Evolutionary conservation across 2,888 invertebrate species (phyloP).

Genomic region (Sphaerophoria rueppellii): DNA sequence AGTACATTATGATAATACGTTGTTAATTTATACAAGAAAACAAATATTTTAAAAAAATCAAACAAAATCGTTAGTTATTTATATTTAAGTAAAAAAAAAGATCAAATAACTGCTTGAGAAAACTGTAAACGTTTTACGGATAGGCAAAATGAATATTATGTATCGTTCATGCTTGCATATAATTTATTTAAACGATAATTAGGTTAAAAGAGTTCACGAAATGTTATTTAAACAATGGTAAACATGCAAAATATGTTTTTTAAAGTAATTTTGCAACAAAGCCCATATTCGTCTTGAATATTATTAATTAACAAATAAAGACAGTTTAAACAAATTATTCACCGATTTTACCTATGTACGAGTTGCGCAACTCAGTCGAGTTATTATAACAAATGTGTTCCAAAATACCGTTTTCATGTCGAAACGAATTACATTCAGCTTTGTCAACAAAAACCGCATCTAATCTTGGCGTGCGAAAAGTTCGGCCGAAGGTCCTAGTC

Average conservation of each 20-base stretch:
- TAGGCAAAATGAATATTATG: constrained; percentile 33
- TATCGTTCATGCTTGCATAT: constrained; percentile 30
- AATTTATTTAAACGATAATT: constrained; percentile 52
- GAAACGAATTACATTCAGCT: too few relatives aligned
- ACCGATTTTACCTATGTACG: not conserved
- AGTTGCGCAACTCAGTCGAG: too few relatives aligned
- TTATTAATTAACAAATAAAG: constrained; percentile 67
- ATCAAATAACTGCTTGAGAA: constrained; percentile 55
- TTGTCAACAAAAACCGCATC: too few relatives aligned
- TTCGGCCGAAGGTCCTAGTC: too few relatives aligned
- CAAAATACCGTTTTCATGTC: too few relatives aligned
- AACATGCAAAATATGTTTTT: constrained; percentile 45
- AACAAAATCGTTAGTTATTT: constrained; percentile 21
- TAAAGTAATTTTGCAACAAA: constrained; percentile 62
- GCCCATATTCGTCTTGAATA: constrained; percentile 67
- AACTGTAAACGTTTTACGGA: constrained; percentile 53
- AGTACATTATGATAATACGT: constrained; percentile 19
- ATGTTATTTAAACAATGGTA: constrained; percentile 41
- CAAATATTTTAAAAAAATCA: constrained; percentile 31
- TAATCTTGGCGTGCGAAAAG: too few relatives aligned
- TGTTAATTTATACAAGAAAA: constrained; percentile 21
- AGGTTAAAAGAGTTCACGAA: constrained; percentile 43
- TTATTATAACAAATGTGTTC: too few relatives aligned
- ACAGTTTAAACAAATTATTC: constrained; percentile 57
- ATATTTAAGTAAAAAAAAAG: constrained; percentile 48